phyloP scores from a whole-genome alignment of 1,140 invertebrate genomes.

The Temnothorax nylanderi region DNA sequence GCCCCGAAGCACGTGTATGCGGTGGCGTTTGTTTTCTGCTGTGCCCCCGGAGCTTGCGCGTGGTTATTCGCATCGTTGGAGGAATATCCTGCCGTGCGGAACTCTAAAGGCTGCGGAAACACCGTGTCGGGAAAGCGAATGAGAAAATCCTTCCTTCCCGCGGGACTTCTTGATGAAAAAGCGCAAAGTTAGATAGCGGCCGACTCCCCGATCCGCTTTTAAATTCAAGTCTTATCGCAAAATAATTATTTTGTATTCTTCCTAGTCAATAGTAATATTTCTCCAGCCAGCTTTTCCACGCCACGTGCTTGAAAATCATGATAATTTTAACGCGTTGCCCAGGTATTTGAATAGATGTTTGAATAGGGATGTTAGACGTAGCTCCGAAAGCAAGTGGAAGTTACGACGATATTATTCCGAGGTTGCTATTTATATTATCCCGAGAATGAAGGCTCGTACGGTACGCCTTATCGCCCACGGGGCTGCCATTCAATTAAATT shows the following conservation, averaged over 20 bases:
- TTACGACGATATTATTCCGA: constrained; percentile 17
- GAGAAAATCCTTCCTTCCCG: not conserved
- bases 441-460: constrained; percentile 31
- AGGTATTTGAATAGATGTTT: not conserved
- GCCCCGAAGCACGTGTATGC: constrained; percentile 72
- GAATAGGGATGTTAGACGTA: not conserved
- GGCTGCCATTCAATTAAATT: constrained; percentile 29
- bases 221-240: not conserved
- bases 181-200: not conserved
- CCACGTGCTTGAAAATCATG: not conserved
- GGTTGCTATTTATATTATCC: constrained; percentile 28
- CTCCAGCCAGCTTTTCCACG: not conserved
- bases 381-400: not conserved
- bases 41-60: constrained; percentile 47
- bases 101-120: not conserved
- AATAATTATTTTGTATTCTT: not conserved
- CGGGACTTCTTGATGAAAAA: not conserved
- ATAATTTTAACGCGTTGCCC: not conserved
- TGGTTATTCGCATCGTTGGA: constrained; percentile 19
- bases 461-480: constrained; percentile 29
- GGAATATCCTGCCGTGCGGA: not conserved
- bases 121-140: not conserved
- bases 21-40: constrained; percentile 70
- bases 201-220: not conserved
- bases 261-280: not conserved